Conservation (phyloP, 2,113 vertebrate species). For the Pogonocichla stellata region DNA sequence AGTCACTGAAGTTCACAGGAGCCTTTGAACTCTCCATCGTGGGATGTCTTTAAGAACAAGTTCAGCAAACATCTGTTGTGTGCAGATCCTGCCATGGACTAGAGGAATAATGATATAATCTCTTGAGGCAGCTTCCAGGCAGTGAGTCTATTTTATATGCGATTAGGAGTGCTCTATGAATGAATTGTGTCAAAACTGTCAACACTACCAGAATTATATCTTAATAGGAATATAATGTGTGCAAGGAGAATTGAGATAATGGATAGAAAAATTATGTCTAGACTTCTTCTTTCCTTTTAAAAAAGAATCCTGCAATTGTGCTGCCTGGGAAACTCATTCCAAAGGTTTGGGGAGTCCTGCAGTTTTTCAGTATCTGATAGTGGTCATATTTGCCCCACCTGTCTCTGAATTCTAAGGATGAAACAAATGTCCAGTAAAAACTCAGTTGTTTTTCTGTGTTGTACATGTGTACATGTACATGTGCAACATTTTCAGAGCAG, state of each 20-base stretch:
- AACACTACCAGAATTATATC: neutral
- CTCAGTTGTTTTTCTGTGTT: neutral
- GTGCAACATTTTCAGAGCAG: neutral
- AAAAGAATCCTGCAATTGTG: neutral
- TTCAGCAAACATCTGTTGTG: neutral
- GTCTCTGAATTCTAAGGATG: neutral
- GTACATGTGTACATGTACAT: no score
- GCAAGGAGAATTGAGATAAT: neutral
- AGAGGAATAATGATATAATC: neutral
- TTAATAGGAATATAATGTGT: neutral
- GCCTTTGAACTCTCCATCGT: neutral
- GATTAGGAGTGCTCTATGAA: neutral
- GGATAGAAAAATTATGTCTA: neutral
- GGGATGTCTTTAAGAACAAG: neutral
- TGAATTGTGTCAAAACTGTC: neutral
- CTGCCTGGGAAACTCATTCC: neutral
- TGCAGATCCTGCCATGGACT: neutral
- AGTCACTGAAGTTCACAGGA: neutral
- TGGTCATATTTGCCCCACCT: neutral
- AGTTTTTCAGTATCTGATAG: neutral
- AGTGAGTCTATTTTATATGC: neutral
- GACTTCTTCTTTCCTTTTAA: neutral
- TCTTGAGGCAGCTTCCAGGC: neutral
- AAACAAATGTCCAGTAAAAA: neutral
- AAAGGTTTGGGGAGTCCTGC: neutral